Conservation (phyloP, 2,888 invertebrate genomes). For the Euzetes globulus region DNA sequence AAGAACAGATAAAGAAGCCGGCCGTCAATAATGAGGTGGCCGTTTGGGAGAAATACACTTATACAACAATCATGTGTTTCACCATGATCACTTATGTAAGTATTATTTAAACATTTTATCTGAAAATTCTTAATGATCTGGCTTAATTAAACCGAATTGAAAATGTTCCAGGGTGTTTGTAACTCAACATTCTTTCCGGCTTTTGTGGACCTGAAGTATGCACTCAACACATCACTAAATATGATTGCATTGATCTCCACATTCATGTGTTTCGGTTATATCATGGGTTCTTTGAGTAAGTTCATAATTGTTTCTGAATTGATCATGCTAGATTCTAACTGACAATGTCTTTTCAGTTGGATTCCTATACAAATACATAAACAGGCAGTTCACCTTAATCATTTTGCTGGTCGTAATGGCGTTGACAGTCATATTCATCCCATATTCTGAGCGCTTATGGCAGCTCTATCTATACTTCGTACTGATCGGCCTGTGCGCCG, state of each 20-base stretch:
- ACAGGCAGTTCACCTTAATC: slow-evolving; percentile 1
- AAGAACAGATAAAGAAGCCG: too few species aligned
- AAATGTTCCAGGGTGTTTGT: neutral
- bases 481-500: neutral
- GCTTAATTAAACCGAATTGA: neutral
- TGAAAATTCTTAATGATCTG: neutral
- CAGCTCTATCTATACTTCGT: neutral
- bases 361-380: slow-evolving; percentile 8
- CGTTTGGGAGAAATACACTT: neutral
- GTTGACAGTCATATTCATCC: neutral
- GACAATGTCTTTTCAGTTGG: too few species aligned
- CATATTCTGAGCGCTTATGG: neutral
- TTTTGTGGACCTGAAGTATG: neutral
- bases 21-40: neutral
- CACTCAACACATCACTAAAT: neutral
- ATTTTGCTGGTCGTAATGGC: neutral
- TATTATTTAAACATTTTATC: neutral
- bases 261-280: slow-evolving; percentile 5
- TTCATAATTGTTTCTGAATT: too few species aligned
- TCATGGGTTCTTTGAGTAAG: neutral
- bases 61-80: neutral
- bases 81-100: slow-evolving; percentile 6
- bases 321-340: too few species aligned
- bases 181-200: slow-evolving; percentile 5
- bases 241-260: neutral